A percentile compares a stretch with the other conserved stretches of the same genome.
Evolutionary conservation across 2,797 vertebrate species (phyloP).

Genomic region (Sebastes itinus): DNA sequence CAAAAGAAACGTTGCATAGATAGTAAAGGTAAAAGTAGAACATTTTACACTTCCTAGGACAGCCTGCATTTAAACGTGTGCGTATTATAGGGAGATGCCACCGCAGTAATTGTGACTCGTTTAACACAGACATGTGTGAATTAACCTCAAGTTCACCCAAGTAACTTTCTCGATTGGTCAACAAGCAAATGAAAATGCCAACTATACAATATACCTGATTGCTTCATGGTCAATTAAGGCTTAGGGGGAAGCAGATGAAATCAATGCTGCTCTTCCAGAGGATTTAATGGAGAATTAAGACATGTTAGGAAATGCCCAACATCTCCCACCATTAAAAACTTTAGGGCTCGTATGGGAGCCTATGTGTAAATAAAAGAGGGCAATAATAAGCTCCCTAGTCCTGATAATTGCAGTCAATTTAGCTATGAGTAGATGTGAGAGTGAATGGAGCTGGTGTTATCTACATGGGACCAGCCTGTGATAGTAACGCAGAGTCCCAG

Average conservation of each 20-base stretch:
- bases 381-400: constrained; percentile 79
- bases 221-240: constrained; percentile 67
- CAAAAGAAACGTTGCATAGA: no score
- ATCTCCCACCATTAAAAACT: constrained; percentile 65
- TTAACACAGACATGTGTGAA: constrained; percentile 3
- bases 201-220: constrained; percentile 69
- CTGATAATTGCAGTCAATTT: constrained; percentile 85
- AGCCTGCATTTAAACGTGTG: no score
- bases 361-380: constrained; percentile 77
- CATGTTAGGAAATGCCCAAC: constrained; percentile 59
- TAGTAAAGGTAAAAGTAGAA: no score
- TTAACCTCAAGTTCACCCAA: constrained; percentile 15
- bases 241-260: constrained; percentile 59
- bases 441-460: constrained; percentile 86
- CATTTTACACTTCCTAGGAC: no score
- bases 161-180: constrained; percentile 47
- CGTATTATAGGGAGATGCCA: no score
- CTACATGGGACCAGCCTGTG: constrained; percentile 91
- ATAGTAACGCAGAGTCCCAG: constrained; percentile 86
- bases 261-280: constrained; percentile 51
- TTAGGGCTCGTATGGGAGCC: constrained; percentile 51
- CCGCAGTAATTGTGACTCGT: neutral
- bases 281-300: constrained; percentile 67
- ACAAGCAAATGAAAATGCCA: constrained; percentile 54
- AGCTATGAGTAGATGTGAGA: constrained; percentile 83